Conservation (phyloP, 1,140 invertebrate genomes). For the silkworm (Bombyx mori) region ASM3026992v2 NC_085109.1:5465001-5465500, state of each 20-base stretch:
- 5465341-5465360: too few relatives aligned
- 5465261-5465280: slow-evolving; percentile 6
- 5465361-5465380: too few relatives aligned
- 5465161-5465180: too few relatives aligned
- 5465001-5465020: not conserved
- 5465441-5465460: too few relatives aligned
- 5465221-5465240: slow-evolving; percentile 17
- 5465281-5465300: too few relatives aligned
- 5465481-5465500: too few relatives aligned
- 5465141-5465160: slow-evolving; percentile 1
- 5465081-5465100: slow-evolving; percentile 8
- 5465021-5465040: not conserved
- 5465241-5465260: slow-evolving; percentile 13
- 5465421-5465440: too few relatives aligned
- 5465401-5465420: too few relatives aligned
- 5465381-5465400: too few relatives aligned
- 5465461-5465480: too few relatives aligned
- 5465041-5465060: not conserved
- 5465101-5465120: slow-evolving; percentile 10
- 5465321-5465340: too few relatives aligned
- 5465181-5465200: slow-evolving; percentile 4
- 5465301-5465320: too few relatives aligned
- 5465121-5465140: slow-evolving; percentile 8
- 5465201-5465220: slow-evolving; percentile 4
- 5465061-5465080: slow-evolving; percentile 7